phyloP scores from a whole-genome alignment of 2,113 vertebrate species.

The Leiothrix lutea region DNA sequence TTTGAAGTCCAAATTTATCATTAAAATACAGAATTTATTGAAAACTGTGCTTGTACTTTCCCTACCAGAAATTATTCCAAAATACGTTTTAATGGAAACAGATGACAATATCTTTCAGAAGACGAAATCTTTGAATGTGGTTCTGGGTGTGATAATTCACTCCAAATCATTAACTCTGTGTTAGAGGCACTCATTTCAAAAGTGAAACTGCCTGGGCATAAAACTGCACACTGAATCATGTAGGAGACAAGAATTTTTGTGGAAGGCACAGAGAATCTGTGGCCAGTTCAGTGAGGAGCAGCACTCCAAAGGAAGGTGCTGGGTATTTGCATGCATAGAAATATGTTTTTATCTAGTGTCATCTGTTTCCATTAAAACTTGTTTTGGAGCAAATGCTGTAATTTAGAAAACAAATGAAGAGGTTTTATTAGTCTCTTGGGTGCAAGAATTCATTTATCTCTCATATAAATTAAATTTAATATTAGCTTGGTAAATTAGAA shows the following conservation, averaged over 20 bases:
- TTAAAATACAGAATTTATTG: neutral
- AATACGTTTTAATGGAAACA: neutral
- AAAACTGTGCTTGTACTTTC: neutral
- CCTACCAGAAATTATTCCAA: neutral
- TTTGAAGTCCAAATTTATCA: neutral
- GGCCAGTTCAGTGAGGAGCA: neutral
- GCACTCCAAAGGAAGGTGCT: neutral
- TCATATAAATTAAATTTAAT: neutral
- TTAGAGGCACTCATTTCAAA: neutral
- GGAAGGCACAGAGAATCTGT: neutral
- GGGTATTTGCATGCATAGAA: neutral
- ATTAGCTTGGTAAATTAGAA: neutral
- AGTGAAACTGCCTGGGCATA: neutral
- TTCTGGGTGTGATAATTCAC: neutral
- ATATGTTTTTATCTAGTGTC: neutral
- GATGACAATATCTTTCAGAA: neutral
- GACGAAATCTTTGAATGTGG: neutral
- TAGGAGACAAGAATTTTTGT: neutral
- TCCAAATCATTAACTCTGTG: neutral
- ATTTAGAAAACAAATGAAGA: neutral
- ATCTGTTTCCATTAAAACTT: neutral
- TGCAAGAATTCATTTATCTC: neutral
- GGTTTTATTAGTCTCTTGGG: neutral
- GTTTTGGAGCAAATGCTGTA: neutral
- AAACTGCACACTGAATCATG: neutral